phyloP scores from a whole-genome alignment of 2,888 invertebrate species.

The Eupithecia dodoneata region DNA sequence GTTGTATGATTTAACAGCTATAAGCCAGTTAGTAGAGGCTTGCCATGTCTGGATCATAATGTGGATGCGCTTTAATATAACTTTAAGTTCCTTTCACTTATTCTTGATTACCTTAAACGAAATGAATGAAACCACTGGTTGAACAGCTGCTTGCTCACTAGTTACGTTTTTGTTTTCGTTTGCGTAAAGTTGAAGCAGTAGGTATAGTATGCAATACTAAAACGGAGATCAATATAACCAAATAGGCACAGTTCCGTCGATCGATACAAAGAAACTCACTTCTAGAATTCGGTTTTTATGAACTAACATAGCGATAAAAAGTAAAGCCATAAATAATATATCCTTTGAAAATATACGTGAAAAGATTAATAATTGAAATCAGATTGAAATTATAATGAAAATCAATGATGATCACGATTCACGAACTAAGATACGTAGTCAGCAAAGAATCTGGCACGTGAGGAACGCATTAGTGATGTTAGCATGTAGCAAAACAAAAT shows the following conservation, averaged over 20 bases:
- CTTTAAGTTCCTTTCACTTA: too few relatives aligned
- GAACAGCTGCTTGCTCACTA: not conserved
- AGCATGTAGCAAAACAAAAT: conserved; percentile 2
- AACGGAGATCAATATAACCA: too few relatives aligned
- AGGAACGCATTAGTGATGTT: not conserved
- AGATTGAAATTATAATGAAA: not conserved
- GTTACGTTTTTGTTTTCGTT: not conserved
- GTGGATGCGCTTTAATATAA: too few relatives aligned
- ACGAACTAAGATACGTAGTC: not conserved
- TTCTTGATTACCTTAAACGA: not conserved
- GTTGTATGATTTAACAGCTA: not conserved
- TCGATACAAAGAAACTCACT: too few relatives aligned
- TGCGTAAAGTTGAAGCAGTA: too few relatives aligned
- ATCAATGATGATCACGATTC: not conserved
- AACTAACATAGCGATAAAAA: not conserved
- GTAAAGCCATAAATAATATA: not conserved
- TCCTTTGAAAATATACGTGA: not conserved
- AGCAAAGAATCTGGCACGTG: not conserved
- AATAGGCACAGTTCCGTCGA: too few relatives aligned
- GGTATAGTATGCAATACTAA: too few relatives aligned
- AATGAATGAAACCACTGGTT: not conserved
- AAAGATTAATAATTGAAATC: not conserved
- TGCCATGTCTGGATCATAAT: not conserved
- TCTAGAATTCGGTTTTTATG: not conserved
- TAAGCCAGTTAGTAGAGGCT: not conserved